Evolutionary conservation across 2,797 vertebrate genomes (phyloP), one percentile per base, ranked within the genome.

Genomic region (Chloroceryle amazona): DNA sequence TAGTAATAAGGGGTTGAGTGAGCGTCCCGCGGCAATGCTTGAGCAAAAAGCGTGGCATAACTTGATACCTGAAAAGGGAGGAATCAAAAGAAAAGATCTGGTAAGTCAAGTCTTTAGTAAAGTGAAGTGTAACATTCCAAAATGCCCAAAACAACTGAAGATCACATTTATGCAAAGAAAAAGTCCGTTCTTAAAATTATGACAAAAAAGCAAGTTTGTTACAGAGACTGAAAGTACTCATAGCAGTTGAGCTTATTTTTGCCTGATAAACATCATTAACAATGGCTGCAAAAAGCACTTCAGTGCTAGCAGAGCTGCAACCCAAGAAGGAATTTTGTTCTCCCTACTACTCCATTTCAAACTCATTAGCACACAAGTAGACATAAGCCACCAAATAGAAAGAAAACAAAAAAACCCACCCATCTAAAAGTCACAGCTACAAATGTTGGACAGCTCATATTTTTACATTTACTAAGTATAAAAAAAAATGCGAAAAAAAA

Each of bases 1-100:
- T 98, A 99, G 98, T 99, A 99, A 95, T 99, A 99, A 3, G 99
- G 99, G 19, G 99, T 99, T 26, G 99, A 99, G 95, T 99, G 99
- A 86, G 99, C 99, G 65, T 99, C 99, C 70, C 99, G 98, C 21
- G 99, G 99, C 79, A 99, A 98, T 1, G 99, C 99, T 94, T 99
- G 99, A 83, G 99, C 99, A 72, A 99, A 99, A 67, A 99, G 96
- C 0, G 99, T 96, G 13, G 99, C 98, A 51, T 99, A 99, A 97
- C 97, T 99, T 58, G 99, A 99, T 33, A 99, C 98, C 99, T 99
- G 97, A 29, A 81, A 66, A 66, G 6, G 12, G 7, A 90, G 2
- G 11, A 79, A 73, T 26, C 28, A 72, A 61, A 88, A 79, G 4
- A 82, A 39, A 13, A 4, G 4, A 71, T 7, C 11, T 8, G 6